Base-by-base conservation (phyloP, 2,797 vertebrate genomes). In the Spatula versicolor region DNA sequence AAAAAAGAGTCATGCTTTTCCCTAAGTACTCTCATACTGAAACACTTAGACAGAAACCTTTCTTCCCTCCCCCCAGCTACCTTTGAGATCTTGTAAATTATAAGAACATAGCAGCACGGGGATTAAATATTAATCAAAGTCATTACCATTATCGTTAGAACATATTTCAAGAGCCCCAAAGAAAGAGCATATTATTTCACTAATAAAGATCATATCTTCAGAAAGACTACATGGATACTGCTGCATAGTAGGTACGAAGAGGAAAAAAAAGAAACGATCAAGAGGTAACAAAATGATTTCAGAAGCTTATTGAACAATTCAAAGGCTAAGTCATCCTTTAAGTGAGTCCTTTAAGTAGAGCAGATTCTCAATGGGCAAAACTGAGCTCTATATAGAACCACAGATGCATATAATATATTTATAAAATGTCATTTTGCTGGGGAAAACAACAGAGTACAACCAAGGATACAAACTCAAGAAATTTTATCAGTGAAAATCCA, bases 121-220 rank as follows among this genome's bases (percentile, higher is more conserved):
- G 88, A 97, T 96, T 95, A 97, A 96, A 96, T 93, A 96, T 97
- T 95, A 95, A 97, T 96, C 91, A 93, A 95, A 96, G 95, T 94
- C 78, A 96, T 94, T 96, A 95, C 64, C 54, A 72, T 90, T 78
- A 87, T 83, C 11, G 8, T 80, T 77, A 83, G 72, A 94, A 95
- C 45, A 66, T 62, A 94, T 75, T 96, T 97, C 90, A 96, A 83
- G 88, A 92, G 86, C 81, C 68, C 83, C 75, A 86, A 92, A 95
- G 88, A 95, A 94, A 80, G 83, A 90, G 48, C 25, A n/a, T 50
- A 93, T 90, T 88, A 96, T 94, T 93, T 88, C 83, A 91, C 86
- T 90, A 92, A 83, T 80, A 95, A 95, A 90, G 95, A 97, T 92
- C 19, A 1, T 90, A 96, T 84, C 45, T 86, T 82, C 80, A 92